phyloP scores from a whole-genome alignment of 2,888 invertebrate species.

The Drosophila atroscutellata region DNA sequence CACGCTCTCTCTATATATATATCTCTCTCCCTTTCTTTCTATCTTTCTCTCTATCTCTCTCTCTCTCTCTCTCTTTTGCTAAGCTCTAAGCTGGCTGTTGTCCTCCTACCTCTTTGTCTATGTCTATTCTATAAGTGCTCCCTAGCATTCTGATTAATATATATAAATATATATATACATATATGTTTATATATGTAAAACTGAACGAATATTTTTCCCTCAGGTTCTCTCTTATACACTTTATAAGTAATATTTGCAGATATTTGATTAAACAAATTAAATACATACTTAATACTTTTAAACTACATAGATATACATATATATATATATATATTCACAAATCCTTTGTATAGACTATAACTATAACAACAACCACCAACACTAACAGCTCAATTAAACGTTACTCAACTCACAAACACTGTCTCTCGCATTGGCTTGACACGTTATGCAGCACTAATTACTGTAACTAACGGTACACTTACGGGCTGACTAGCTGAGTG shows the following conservation, averaged over 20 bases:
- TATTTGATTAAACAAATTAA: slow-evolving; percentile 48
- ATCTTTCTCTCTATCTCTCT: neutral
- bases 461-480: slow-evolving; percentile 12
- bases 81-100: slow-evolving; percentile 15
- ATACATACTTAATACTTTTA: slow-evolving; percentile 52
- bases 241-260: slow-evolving; percentile 54
- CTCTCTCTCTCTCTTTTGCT: neutral
- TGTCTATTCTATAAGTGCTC: slow-evolving; percentile 16
- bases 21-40: neutral
- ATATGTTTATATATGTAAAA: slow-evolving; percentile 19
- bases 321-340: slow-evolving; percentile 10
- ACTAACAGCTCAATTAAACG: slow-evolving; percentile 14
- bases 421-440: slow-evolving; percentile 9
- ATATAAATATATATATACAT: slow-evolving; percentile 30
- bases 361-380: slow-evolving; percentile 31
- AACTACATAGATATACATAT: slow-evolving; percentile 24
- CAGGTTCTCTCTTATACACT: slow-evolving; percentile 44
- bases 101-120: neutral
- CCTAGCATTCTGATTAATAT: slow-evolving; percentile 29
- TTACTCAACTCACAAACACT: slow-evolving; percentile 6
- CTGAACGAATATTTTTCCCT: slow-evolving; percentile 25
- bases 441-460: slow-evolving; percentile 44
- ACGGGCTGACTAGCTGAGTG: neutral
- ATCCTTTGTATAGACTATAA: slow-evolving; percentile 41
- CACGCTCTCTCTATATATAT: slow-evolving; percentile 14